These are phyloP conservation scores for Trachelipus rathkii DNA, from an alignment of 1,140 invertebrate species.

Conservation along the genomic window DNA sequence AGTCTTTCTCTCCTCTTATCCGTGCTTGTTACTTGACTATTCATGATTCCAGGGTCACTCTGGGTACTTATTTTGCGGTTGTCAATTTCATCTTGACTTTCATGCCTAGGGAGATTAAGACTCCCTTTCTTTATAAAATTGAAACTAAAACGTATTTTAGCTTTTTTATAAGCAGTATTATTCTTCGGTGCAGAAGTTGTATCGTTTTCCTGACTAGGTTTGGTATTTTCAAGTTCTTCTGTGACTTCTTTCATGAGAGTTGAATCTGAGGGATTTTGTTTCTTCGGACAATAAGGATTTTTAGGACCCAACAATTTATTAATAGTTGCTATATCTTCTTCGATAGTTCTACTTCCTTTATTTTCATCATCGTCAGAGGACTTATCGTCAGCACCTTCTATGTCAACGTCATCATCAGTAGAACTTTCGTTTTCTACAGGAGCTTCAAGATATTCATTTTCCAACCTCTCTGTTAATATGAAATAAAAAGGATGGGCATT, in stretches of 20 bases:
- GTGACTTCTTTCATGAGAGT: neutral
- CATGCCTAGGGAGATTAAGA: neutral
- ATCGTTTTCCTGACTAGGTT: no score
- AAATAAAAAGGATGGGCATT: neutral
- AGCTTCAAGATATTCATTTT: constrained; percentile 18
- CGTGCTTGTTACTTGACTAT: neutral
- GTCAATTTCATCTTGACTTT: constrained; percentile 28
- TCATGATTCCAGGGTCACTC: constrained; percentile 35
- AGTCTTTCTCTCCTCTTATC: constrained; percentile 7
- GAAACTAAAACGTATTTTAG: constrained; percentile 25
- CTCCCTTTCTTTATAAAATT: neutral
- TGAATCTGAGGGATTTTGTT: neutral
- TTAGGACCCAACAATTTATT: neutral
- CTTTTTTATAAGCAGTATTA: neutral
- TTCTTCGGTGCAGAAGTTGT: no score
- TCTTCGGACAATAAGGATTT: no score
- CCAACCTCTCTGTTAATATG: constrained; percentile 26
- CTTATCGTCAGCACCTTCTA: constrained; percentile 39
- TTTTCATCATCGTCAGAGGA: constrained; percentile 25
- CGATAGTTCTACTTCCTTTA: neutral
- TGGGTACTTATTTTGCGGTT: constrained; percentile 30
- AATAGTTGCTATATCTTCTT: neutral
- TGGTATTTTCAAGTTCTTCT: no score
- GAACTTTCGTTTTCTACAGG: constrained; percentile 34
- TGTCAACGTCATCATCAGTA: constrained; percentile 41